These are phyloP conservation scores for Cheirogaleus medius DNA, from an alignment of 2,113 vertebrate species.

Conservation along the genomic window DNA sequence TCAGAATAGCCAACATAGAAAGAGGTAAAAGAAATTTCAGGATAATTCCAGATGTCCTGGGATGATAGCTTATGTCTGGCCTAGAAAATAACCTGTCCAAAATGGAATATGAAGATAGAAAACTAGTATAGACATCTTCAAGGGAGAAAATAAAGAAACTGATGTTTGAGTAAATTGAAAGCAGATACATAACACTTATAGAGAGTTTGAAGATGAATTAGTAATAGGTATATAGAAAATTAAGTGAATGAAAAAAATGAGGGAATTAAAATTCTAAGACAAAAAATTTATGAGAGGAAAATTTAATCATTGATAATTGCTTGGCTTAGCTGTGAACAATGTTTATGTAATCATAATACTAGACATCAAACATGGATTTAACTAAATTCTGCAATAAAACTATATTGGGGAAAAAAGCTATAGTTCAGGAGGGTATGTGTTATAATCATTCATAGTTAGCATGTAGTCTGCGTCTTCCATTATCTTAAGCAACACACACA, in stretches of 20 bases:
- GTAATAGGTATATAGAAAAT: not conserved
- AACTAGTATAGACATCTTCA: not conserved
- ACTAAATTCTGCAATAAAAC: not conserved
- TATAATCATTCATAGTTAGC: not conserved
- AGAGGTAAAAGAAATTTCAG: not conserved
- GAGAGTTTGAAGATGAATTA: not conserved
- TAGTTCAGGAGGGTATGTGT: not conserved
- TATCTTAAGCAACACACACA: not conserved
- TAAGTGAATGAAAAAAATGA: not conserved
- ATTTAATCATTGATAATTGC: not conserved
- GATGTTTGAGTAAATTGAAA: not conserved
- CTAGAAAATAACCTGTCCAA: not conserved
- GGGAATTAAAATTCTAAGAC: not conserved
- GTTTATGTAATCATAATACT: not conserved
- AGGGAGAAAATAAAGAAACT: not conserved
- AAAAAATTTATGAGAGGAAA: not conserved
- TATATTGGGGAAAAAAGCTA: not conserved
- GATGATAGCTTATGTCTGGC: not conserved
- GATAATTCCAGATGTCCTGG: not conserved
- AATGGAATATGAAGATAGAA: not conserved
- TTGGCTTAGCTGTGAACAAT: not conserved
- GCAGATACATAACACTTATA: not conserved
- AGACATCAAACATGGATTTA: not conserved
- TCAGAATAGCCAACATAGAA: not conserved
- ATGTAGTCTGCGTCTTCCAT: not conserved